A percentile compares a stretch with the other conserved stretches of the same genome.
These are phyloP conservation scores for Petrocephalus schoutedeni DNA, from an alignment of 2,797 vertebrate genomes.

Conservation along the genomic window DNA sequence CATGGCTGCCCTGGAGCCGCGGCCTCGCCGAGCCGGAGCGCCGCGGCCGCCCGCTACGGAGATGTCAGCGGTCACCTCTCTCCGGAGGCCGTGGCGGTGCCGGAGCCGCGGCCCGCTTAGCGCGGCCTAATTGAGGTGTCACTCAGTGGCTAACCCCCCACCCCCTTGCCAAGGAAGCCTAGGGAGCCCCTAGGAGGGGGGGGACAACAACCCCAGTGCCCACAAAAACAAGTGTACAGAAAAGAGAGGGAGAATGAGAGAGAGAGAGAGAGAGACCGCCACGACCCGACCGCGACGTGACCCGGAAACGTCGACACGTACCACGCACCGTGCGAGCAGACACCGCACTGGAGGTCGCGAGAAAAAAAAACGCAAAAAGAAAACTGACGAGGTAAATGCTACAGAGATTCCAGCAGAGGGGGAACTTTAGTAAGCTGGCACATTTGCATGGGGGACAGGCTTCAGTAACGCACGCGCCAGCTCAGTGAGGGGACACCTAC, in stretches of 20 bases:
- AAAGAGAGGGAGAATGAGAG: background rate
- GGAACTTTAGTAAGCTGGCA: background rate
- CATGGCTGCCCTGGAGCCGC: conserved; percentile 34
- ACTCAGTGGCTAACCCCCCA: conserved; percentile 52
- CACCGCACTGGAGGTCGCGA: background rate
- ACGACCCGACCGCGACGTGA: background rate
- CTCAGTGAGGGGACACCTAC: background rate
- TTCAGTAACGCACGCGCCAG: background rate
- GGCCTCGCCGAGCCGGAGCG: background rate
- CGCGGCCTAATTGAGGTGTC: conserved; percentile 61
- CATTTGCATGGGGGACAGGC: background rate
- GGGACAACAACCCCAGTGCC: background rate
- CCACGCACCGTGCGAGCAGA: background rate
- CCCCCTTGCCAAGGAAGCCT: conserved; percentile 35
- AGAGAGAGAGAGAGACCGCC: background rate
- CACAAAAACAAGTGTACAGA: background rate
- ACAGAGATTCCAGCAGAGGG: background rate
- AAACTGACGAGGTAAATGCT: background rate
- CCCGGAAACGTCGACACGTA: background rate
- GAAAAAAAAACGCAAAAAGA: background rate
- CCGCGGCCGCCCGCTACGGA: conserved; percentile 27
- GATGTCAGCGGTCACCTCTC: conserved; percentile 39
- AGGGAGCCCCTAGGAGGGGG: background rate
- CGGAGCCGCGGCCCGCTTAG: conserved; percentile 52
- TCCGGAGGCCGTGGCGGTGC: conserved; percentile 38